Conservation (phyloP, 2,797 vertebrate species). For the Kryptopterus vitreolus region DNA sequence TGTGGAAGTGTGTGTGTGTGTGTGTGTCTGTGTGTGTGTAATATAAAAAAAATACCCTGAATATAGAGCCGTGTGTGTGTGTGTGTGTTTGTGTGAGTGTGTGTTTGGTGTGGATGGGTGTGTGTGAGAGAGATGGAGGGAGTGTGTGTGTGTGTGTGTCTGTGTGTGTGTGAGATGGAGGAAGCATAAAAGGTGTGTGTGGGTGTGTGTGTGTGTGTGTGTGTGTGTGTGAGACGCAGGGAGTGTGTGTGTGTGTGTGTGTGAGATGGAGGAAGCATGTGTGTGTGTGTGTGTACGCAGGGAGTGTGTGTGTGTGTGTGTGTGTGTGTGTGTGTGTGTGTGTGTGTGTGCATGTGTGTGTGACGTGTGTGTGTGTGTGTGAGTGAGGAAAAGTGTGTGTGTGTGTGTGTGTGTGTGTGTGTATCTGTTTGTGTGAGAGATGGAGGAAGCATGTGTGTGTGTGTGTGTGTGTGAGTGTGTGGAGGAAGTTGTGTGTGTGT, state of each 20-base stretch:
- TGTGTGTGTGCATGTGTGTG: too few species aligned
- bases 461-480: conserved; percentile 15
- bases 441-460: conserved; percentile 93
- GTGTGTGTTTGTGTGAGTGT: conserved; percentile 3
- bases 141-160: conserved; percentile 82
- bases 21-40: conserved; percentile 23
- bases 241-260: neutral
- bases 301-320: neutral
- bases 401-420: conserved; percentile 21
- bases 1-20: neutral
- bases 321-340: conserved; percentile 31
- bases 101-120: conserved; percentile 20
- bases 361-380: conserved; percentile 7
- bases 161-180: conserved; percentile 1
- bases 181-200: neutral
- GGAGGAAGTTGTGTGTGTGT: neutral
- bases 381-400: neutral
- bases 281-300: neutral
- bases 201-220: conserved; percentile 23
- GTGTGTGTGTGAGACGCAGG: neutral
- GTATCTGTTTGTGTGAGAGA: too few species aligned
- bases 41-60: too few species aligned
- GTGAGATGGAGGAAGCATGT: conserved; percentile 28
- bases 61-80: too few species aligned
- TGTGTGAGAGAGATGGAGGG: conserved; percentile 81